Conservation (phyloP, 92 coral and sea anemone genomes). For the Pocillopora meandrina region DNA sequence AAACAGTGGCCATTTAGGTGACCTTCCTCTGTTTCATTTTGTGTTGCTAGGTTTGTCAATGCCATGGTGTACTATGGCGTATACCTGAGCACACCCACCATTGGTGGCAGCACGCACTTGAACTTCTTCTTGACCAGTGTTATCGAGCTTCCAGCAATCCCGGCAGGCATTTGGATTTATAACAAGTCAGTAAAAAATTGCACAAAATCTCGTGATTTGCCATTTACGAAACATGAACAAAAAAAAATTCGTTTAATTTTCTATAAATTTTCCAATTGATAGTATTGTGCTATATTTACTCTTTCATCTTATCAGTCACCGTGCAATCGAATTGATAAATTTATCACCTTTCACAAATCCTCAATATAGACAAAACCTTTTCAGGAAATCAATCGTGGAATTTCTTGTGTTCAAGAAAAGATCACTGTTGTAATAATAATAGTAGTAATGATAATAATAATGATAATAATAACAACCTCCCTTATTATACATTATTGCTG, state of each 20-base stretch:
- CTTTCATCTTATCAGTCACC: too few relatives aligned
- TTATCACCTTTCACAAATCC: too few relatives aligned
- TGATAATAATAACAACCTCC: too few relatives aligned
- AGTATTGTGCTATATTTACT: background rate
- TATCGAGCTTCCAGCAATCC: constrained; percentile 75
- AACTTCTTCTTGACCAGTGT: constrained; percentile 78
- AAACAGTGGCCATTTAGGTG: too few relatives aligned
- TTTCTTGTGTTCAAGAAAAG: too few relatives aligned
- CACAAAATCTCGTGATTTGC: background rate
- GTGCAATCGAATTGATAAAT: too few relatives aligned
- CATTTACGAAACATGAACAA: background rate
- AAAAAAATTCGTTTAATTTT: background rate
- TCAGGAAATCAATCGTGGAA: too few relatives aligned
- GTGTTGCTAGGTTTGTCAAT: constrained; percentile 47
- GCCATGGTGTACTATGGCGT: constrained; percentile 86
- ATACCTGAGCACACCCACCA: constrained; percentile 66
- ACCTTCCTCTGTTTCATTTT: too few relatives aligned
- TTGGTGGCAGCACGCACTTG: constrained; percentile 80
- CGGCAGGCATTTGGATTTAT: constrained; percentile 58
- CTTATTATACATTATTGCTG: too few relatives aligned
- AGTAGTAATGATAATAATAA: too few relatives aligned
- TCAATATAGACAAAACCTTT: too few relatives aligned
- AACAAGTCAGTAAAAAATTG: constrained; percentile 45
- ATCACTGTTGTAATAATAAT: background rate
- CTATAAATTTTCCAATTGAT: background rate